Base-by-base conservation (phyloP, 2,113 vertebrate genomes). In the Peromyscus maniculatus region DNA sequence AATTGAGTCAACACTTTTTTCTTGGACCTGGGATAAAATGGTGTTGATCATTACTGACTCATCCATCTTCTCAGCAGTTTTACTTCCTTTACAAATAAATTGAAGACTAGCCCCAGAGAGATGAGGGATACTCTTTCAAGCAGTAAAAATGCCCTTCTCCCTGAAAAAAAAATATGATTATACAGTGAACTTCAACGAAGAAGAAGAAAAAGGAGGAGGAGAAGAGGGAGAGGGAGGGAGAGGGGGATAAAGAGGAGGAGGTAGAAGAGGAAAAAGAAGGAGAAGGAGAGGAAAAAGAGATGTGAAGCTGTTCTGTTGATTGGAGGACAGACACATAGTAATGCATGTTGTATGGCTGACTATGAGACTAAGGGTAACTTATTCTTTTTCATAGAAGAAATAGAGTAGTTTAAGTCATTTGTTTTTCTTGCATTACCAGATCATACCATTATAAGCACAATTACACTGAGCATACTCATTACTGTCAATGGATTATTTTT, bases 1-100 rank as follows among this genome's bases (percentile, higher is more conserved):
- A 96, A 98, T 97, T 97, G 80, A 98, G 91, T 98, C 93, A 86
- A 90, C 39, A 62, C 93, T 98, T 98, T 98, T 8, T 97, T 97
- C 93, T 79, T 93, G 91, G 21, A 39, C 71, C 97, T 96, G 96
- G 55, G 33, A 49, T 98, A 95, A 96, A 98, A 97, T 97, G 97
- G 88, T 96, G 91, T 98, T 98, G 84, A 95, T 98, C 92, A 49
- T 96, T 98, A 89, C 93, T 98, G 97, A 93, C 97, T 94, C 94
- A 95, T 97, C 93, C 94, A 66, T 97, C 94, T 98, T 98, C 97
- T 97, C 66, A 89, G 83, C 91, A 96, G 97, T 49, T 89, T 97
- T 94, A 94, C 39, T 98, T 57, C 69, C 96, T 98, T 98, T 98
- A 92, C 95, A 98, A 98, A 97, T 98, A 98, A 98, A 98, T 93